Conservation (phyloP, 2,797 vertebrate species). For the Darevskia nairensis region DNA sequence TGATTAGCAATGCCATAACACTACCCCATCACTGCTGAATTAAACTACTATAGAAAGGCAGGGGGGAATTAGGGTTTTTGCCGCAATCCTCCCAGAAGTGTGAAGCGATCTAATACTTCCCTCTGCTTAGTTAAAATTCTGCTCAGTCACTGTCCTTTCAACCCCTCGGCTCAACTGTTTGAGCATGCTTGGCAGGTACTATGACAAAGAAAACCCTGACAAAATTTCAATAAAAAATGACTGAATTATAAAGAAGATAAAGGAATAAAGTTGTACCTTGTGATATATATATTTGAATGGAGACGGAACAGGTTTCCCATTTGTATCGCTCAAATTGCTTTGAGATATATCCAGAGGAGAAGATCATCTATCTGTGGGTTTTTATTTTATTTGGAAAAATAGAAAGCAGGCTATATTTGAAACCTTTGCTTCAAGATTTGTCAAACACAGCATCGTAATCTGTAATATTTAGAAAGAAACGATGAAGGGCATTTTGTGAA, state of each 20-base stretch:
- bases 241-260: constrained; percentile 51
- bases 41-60: constrained; percentile 47
- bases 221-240: constrained; percentile 63
- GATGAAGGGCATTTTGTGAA: neutral
- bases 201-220: constrained; percentile 50
- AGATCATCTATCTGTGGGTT: constrained; percentile 19
- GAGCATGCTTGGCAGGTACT: constrained; percentile 47
- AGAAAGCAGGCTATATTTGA: constrained; percentile 18
- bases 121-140: constrained; percentile 67
- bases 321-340: constrained; percentile 54
- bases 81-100: constrained; percentile 40
- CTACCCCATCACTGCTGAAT: constrained; percentile 7
- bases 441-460: neutral
- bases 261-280: constrained; percentile 55
- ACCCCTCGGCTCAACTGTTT: constrained; percentile 50
- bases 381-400: constrained; percentile 23
- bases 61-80: constrained; percentile 44
- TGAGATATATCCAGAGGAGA: constrained; percentile 46
- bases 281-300: constrained; percentile 48
- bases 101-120: constrained; percentile 54
- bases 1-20: neutral
- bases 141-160: constrained; percentile 59
- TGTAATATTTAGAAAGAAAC: neutral
- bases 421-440: constrained; percentile 9
- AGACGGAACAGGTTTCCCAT: constrained; percentile 42